Conservation (phyloP, 2,797 vertebrate genomes). For the Sebastes minor region DNA sequence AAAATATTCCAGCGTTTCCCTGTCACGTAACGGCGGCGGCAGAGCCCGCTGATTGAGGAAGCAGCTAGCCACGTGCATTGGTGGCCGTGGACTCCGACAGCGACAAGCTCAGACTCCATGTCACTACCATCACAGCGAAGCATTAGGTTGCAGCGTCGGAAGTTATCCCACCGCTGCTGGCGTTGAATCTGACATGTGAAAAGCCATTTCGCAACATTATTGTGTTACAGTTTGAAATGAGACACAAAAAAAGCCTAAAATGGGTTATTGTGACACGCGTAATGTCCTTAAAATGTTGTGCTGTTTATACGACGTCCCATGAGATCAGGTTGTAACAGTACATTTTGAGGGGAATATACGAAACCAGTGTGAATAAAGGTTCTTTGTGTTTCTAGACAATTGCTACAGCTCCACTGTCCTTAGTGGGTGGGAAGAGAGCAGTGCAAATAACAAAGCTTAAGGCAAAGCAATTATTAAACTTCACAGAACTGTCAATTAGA, state of each 20-base stretch:
- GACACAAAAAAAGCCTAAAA: not conserved
- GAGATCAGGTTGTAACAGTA: not conserved
- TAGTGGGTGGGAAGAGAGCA: slow-evolving; percentile 12
- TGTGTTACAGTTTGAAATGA: not conserved
- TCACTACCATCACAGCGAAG: not conserved
- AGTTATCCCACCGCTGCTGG: not conserved
- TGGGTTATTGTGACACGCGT: not conserved
- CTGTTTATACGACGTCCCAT: not conserved
- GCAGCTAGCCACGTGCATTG: not conserved
- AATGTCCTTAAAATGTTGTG: not conserved
- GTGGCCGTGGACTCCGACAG: not conserved
- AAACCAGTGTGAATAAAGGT: not conserved
- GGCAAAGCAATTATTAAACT: slow-evolving; percentile 40
- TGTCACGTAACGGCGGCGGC: too few relatives aligned
- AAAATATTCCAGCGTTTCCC: too few relatives aligned
- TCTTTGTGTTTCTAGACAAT: slow-evolving; percentile 12
- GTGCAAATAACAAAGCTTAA: slow-evolving; percentile 21
- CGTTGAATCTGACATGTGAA: not conserved
- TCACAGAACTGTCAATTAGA: slow-evolving; percentile 49
- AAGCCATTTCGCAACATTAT: not conserved
- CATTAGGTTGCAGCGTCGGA: not conserved
- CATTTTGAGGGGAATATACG: not conserved
- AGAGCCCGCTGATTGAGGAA: too few relatives aligned
- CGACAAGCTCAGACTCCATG: not conserved
- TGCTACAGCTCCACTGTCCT: slow-evolving; percentile 24